Evolutionary conservation across 2,797 vertebrate genomes (phyloP).

Genomic region (Rhinophrynus dorsalis): DNA sequence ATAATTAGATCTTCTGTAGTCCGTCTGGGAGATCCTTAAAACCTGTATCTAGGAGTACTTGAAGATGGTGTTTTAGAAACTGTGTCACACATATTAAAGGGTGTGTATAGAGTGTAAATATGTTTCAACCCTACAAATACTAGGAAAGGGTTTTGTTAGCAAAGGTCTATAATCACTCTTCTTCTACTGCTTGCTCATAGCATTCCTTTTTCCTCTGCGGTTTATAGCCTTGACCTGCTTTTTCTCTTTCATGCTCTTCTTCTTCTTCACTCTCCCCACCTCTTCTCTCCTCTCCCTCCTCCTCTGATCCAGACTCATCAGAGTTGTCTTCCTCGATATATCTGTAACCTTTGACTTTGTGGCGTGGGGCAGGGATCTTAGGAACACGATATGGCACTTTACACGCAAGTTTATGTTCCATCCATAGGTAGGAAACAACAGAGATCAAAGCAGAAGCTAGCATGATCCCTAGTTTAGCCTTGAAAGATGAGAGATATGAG

Average conservation of each 20-base stretch:
- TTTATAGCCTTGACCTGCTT: slow-evolving; percentile 44
- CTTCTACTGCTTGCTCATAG: slow-evolving; percentile 44
- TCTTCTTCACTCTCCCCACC: not conserved
- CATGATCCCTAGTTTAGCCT: slow-evolving; percentile 89
- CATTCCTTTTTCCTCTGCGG: slow-evolving; percentile 1
- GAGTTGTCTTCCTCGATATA: slow-evolving; percentile 93
- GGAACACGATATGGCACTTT: slow-evolving; percentile 75
- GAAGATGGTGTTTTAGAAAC: too few species aligned
- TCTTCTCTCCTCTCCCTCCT: not conserved
- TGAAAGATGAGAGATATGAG: not conserved
- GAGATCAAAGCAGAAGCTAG: slow-evolving; percentile 74
- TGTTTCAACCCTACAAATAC: too few species aligned
- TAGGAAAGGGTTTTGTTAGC: too few species aligned
- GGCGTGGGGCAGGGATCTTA: slow-evolving; percentile 86
- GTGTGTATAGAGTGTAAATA: too few species aligned
- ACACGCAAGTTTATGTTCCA: slow-evolving; percentile 80
- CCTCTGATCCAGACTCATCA: slow-evolving; percentile 81
- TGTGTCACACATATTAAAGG: too few species aligned
- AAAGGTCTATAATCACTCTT: slow-evolving; percentile 52
- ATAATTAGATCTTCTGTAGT: too few species aligned
- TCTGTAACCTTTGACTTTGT: slow-evolving; percentile 86
- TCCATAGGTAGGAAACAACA: slow-evolving; percentile 73
- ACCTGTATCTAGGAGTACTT: too few species aligned
- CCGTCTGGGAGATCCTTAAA: too few species aligned
- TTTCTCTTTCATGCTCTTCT: too few species aligned